Evolutionary conservation across 2,797 vertebrate genomes (phyloP).

Genomic region (Geotrypetes seraphini): DNA sequence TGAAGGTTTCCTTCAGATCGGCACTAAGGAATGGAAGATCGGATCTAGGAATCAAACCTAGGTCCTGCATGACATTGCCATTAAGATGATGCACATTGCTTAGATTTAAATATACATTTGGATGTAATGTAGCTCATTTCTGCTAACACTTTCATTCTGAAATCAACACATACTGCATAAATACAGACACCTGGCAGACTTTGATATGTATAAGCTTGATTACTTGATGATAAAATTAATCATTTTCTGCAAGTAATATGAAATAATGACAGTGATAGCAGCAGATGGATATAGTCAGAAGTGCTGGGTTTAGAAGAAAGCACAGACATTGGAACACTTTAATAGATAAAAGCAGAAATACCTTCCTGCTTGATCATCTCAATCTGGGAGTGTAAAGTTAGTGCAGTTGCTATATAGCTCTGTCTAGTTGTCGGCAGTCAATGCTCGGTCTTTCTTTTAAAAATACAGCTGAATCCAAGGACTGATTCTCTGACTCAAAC

Average conservation of each 20-base stretch:
- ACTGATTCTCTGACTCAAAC: conserved; percentile 3
- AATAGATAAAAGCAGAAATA: conserved; percentile 31
- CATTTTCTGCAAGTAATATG: conserved; percentile 21
- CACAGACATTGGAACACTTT: conserved; percentile 19
- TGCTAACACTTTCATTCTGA: conserved; percentile 8
- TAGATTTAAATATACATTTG: no score
- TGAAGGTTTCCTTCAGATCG: no score
- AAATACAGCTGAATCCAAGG: conserved; percentile 2
- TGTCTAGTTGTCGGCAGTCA: conserved; percentile 22
- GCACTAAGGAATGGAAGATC: no score
- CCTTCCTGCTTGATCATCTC: conserved; percentile 39
- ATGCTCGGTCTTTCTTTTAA: conserved; percentile 10
- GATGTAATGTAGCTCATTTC: conserved; percentile 11
- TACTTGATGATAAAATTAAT: conserved; percentile 21
- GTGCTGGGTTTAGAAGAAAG: conserved; percentile 18
- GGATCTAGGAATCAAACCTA: no score
- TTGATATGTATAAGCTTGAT: conserved; percentile 8
- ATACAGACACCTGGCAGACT: conserved; percentile 6
- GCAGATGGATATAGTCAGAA: conserved; percentile 29
- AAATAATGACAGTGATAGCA: conserved; percentile 19
- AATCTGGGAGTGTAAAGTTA: conserved; percentile 26
- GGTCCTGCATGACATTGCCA: no score
- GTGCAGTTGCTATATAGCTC: conserved; percentile 1
- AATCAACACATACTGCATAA: neutral
- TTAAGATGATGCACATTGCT: no score